Evolutionary conservation across 2,113 vertebrate genomes (phyloP), one percentile per base, ranked within the genome.

Genomic region (Cathartes aura): DNA sequence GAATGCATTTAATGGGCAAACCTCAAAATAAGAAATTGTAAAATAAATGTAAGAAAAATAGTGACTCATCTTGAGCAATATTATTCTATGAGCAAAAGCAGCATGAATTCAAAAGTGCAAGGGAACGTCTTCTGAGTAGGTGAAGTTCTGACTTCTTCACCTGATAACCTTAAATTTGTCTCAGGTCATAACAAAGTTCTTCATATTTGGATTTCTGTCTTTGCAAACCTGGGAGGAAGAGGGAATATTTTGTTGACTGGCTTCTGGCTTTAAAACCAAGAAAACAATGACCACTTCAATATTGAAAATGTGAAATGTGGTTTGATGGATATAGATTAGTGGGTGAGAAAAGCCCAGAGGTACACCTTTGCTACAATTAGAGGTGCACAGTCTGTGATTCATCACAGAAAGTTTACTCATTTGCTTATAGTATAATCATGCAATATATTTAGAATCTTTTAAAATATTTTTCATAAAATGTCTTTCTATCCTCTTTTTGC

Each of bases 401-500:
- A 52, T 58, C 9, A 5, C 20, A 53, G 30, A 45, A 22, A 59
- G 23, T 72, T 78, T 82, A 63, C 9, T 84, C 17, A 38, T 62
- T 90, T 90, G 2, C 17, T 74, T 81, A 7, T 42, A 20, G 7
- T 18, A 30, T 62, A 81, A 73, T 42, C 8, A 48, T n/a, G 16
- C 15, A 22, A 66, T 53, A 24, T 42, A 29, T 52, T 89, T 62
- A 70, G 36, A 95, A 70, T 67, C 4, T 78, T 83, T 53, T 13
- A 15, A 78, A 81, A 27, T 53, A 29, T 14, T 87, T 90, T 50
- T 73, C 8, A 38, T 93, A 70, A 96, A 53, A 50, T 75, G 42
- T 29, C 47, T 75, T 83, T 82, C 79, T 91, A 73, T 91, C 36
- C n/a, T 83, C 87, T 98, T 91, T 93, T 98, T 95, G 62, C 96